Base-by-base conservation (phyloP, 2,113 vertebrate species). In the Myrmecophaga tridactyla region DNA sequence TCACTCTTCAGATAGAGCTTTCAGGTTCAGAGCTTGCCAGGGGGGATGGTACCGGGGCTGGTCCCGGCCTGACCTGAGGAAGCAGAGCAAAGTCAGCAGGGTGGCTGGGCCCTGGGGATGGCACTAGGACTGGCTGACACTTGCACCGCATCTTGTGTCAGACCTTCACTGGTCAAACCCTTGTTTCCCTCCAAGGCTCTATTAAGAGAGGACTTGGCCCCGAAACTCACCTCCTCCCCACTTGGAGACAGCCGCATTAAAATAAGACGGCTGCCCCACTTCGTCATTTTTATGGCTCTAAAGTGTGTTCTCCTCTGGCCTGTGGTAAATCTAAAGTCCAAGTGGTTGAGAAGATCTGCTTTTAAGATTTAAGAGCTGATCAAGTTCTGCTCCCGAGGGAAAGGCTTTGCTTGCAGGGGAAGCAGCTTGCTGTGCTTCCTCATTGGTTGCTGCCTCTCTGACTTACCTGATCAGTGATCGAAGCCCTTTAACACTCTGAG, bases 341-440 rank as follows among this genome's bases (percentile, higher is more conserved):
- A 62, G 51, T 53, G 86, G 90, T 95, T 29, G 4, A 2, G n/a
- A 76, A 78, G 48, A 48, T 93, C 73, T 58, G 72, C 39, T 84
- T 83, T 94, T 65, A 93, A 87, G 83, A 96, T 96, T 96, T 93
- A 96, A 78, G 85, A 94, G 77, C 95, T 87, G 92, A 94, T 90
- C 97, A 78, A 70, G 51, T 75, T 60, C 39, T 43, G 43, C 90
- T 58, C 62, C 76, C 69, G 10, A 76, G 60, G 91, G 70, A 82
- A 39, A 94, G 36, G 48, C 31, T 65, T 87, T 1, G 4, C 76
- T 87, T 73, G 31, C n/a, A 69, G 58, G n/a, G 34, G 53, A 70
- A 89, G 83, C 11, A 65, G 58, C 48, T 73, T 8, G 34, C 34
- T n/a, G 0, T 13, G 21, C 48, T 25, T 60, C 11, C n/a, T n/a